Percentiles rank a stretch among this genome's conserved stretches.
phyloP scores from a whole-genome alignment of 1,140 invertebrate genomes.

The Danaus melanippus region DNA sequence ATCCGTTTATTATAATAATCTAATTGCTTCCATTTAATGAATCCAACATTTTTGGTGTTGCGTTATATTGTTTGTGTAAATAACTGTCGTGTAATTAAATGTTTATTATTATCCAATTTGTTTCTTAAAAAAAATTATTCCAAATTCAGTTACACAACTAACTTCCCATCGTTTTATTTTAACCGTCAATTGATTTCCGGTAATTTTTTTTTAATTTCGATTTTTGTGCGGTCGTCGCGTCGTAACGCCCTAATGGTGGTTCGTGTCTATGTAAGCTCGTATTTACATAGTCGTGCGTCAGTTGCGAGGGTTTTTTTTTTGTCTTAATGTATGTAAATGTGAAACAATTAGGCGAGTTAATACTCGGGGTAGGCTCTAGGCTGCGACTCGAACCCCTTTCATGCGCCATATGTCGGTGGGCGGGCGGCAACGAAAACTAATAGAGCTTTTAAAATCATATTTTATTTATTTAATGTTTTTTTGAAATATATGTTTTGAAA shows the following conservation, averaged over 20 bases:
- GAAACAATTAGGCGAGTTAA: slow-evolving; percentile 71
- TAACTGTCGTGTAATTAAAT: no score
- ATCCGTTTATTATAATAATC: slow-evolving; percentile 25
- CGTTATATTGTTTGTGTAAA: no score
- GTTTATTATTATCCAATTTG: no score
- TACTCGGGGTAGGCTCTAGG: slow-evolving; percentile 67
- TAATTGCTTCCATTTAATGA: slow-evolving; percentile 12
- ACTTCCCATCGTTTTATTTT: no score
- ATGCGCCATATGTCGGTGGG: slow-evolving; percentile 56
- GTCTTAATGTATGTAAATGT: slow-evolving; percentile 69
- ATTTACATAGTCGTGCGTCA: slow-evolving; percentile 62
- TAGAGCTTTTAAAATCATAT: no score
- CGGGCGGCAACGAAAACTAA: slow-evolving; percentile 32
- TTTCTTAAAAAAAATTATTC: no score
- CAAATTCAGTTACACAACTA: no score
- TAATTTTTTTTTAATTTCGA: slow-evolving; percentile 48
- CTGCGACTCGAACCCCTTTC: slow-evolving; percentile 54
- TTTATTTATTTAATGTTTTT: no score
- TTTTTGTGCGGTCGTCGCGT: slow-evolving; percentile 37
- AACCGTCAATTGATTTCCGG: slow-evolving; percentile 56
- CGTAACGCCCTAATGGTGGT: slow-evolving; percentile 36
- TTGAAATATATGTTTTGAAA: no score
- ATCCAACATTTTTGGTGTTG: no score
- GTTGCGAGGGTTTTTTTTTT: slow-evolving; percentile 59
- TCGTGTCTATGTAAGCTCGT: slow-evolving; percentile 43